These are phyloP conservation scores for Sitta europaea DNA, from an alignment of 2,113 vertebrate genomes.

Conservation along the genomic window DNA sequence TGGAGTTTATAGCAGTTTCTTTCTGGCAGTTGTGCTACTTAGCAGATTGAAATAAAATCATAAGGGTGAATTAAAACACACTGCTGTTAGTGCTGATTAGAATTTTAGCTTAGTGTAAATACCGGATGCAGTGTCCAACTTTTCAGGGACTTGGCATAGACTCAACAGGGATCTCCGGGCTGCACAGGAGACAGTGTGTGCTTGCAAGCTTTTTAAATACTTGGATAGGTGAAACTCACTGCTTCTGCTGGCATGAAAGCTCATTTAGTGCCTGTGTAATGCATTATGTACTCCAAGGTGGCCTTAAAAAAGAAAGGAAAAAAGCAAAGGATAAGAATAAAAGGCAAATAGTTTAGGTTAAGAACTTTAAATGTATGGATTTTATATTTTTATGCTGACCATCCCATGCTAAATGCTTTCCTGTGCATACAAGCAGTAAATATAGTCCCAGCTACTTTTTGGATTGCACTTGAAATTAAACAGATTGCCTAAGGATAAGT, in stretches of 20 bases:
- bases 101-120: conserved; percentile 83
- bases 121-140: conserved; percentile 86
- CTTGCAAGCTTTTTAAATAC: conserved; percentile 73
- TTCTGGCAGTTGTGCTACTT: conserved; percentile 82
- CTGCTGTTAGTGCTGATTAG: conserved; percentile 79
- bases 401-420: not conserved
- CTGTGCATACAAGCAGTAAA: not conserved
- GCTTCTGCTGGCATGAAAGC: conserved; percentile 44
- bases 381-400: not conserved
- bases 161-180: conserved; percentile 77
- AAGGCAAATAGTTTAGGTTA: not conserved
- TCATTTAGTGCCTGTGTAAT: conserved; percentile 42
- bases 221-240: conserved; percentile 70
- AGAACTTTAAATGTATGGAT: not conserved
- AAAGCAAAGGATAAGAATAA: not conserved
- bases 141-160: conserved; percentile 80
- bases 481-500: not conserved
- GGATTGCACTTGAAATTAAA: conserved; percentile 16
- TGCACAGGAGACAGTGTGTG: conserved; percentile 74
- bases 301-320: not conserved
- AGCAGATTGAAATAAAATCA: conserved; percentile 85
- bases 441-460: not conserved
- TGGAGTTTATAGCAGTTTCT: conserved; percentile 81
- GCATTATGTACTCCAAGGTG: conserved; percentile 39
- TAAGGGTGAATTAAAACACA: conserved; percentile 85